Evolutionary conservation across 2,888 invertebrate genomes (phyloP), one percentile per base, ranked within the genome.

Genomic region (Brenthis ino): DNA sequence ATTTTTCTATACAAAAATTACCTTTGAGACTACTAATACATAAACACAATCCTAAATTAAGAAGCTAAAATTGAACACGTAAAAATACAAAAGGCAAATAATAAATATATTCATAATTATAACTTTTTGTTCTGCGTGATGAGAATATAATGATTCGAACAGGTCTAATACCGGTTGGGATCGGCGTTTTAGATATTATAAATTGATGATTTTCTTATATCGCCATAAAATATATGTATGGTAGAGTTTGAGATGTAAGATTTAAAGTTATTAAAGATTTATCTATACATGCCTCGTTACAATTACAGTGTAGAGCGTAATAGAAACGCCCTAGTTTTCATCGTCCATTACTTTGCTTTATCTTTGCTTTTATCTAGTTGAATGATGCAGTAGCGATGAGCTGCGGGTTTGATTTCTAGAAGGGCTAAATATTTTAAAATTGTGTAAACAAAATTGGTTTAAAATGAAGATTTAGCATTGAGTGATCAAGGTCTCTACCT

Each of bases 71-170:
- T 50, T 50, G 50, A 57, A 56, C 28, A 24, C 13, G 56, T 65
- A 65, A 57, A 65, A 51, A 61, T 55, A 60, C 43, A 54, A 64
- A 61, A 55, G 55, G 20, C 51, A 60, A 67, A 72, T 72, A 69
- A 69, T 69, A 69, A 70, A 71, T 58, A 68, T 57, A 63, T 60
- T 65, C 57, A 57, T 71, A 72, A 71, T 72, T 69, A 70, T 70
- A 73, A 69, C 51, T 65, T 74, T 74, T 75, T 75, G 75, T 75
- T 67, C 72, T 68, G 43, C 68, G 64, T 72, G 72, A 74, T 75
- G 75, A 70, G 76, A 73, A 75, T 72, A 74, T 76, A 76, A 76
- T 75, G 75, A 72, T 71, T 54, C 65, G 69, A 68, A 67, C 63
- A 68, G 72, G 57, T 66, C 70, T 71, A 65, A 56, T 57, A 75